Evolutionary conservation across 2,888 invertebrate species (phyloP), one percentile per base, ranked within the genome.

Genomic region (Lasioglossum pauxillum): DNA sequence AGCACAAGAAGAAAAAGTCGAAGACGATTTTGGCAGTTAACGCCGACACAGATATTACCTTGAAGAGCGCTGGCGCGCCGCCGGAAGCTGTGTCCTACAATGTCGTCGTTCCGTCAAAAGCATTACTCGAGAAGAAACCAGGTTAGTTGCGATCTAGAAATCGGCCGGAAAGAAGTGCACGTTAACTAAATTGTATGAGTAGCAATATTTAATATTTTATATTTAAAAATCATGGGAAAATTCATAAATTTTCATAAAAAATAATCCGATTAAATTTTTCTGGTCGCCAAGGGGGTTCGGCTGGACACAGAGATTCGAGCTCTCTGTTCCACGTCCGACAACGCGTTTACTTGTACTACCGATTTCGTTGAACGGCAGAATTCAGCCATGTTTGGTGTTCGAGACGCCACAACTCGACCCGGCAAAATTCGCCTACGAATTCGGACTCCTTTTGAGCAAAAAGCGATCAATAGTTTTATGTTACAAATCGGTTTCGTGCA

Each of bases 1-100:
- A 96, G 67, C 94, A 96, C 90, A 97, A 97, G 94, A 97, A 96
- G 93, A 97, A 96, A 93, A 97, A 96, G 91, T 93, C 95, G 74
- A 95, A 96, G 90, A 91, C 94, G 41, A 84, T 84, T 80, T 88
- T 89, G 77, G 80, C 82, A 78, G 72, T 83, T 67, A 92, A 86
- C 67, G 38, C 31, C 23, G 89, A 88, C 38, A 46, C 83, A 27
- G 86, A 92, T 71, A 78, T 77, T 60, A 35, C 46, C 46, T 53
- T 86, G 82, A 91, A 91, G 83, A 88, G 69, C 41, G 74, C 44
- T 75, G 83, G 76, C 35, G 64, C 80, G 69, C 60, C 81, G 60
- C 78, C 83, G 74, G 89, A 90, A 69, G 71, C 79, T n/a, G 57
- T 85, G 49, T 83, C 82, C 76, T 92, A 90, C 78, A 86, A 84